Conservation (phyloP, 2,113 vertebrate genomes). For the Natator depressus region DNA sequence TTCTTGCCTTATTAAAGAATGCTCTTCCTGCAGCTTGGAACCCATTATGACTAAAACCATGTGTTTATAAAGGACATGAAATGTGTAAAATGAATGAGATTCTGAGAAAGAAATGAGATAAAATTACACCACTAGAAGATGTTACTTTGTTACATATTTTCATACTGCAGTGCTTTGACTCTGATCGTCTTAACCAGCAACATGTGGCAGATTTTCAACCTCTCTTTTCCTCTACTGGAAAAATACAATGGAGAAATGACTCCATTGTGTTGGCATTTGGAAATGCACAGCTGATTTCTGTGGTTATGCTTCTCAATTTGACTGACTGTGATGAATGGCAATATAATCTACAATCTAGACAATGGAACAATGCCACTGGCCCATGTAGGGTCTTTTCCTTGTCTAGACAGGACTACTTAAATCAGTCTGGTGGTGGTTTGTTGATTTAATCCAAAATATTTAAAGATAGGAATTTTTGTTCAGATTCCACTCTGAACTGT, state of each 20-base stretch:
- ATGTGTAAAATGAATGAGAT: too few species aligned
- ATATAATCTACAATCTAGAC: background rate
- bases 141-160: rapidly evolving
- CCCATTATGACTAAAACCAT: background rate
- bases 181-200: background rate
- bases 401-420: background rate
- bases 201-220: background rate
- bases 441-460: background rate
- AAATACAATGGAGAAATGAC: background rate
- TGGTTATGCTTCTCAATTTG: background rate
- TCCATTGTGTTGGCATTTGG: background rate
- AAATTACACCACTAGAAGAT: background rate
- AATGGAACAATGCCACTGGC: background rate
- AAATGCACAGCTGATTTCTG: background rate
- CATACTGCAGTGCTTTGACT: background rate
- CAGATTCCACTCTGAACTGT: background rate
- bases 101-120: background rate
- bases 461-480: background rate
- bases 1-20: background rate
- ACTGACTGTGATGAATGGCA: background rate
- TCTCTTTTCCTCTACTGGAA: background rate
- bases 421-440: background rate
- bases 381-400: background rate
- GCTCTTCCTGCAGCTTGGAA: too few species aligned
- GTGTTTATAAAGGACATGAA: background rate